Base-by-base conservation (phyloP, 2,113 vertebrate genomes). In the Phocoena phocoena region DNA sequence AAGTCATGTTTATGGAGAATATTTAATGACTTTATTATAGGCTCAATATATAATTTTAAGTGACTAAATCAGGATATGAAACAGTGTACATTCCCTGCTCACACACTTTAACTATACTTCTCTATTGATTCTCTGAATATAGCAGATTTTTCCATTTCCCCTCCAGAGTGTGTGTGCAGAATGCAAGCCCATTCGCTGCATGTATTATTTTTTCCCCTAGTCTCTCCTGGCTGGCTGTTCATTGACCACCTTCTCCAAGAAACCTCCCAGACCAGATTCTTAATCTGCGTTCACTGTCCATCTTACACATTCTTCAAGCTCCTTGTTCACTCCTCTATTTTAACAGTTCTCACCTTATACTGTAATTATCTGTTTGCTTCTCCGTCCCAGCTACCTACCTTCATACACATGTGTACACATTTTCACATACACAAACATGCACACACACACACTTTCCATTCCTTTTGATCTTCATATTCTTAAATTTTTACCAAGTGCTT, bases 161-260 rank as follows among this genome's bases (percentile, higher is more conserved):
- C 31, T 84, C 47, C 38, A 10, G 31, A 6, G 26, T 38, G 10
- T 15, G 1, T 14, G 21, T 18, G 58, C 21, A 8, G 4, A 12
- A 12, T 0, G 1, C 11, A 6, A 3, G 7, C 41, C 20, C 60
- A 6, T 0, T 7, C 5, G 6, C 41, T 41, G 5, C 5, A 3
- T 26, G 23, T 28, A n/a, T 44, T 41, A 20, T 50, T 20, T 58
- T 76, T 76, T 23, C n/a, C 44, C 41, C 26, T 41, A 0, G 26
- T 47, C 28, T 47, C 8, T 11, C 31, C 44, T 33, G 26, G 9
- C 58, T 65, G 18, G 8, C 55, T 28, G 5, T 20, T 67, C 36
- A 33, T 18, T 71, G 8, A 28, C n/a, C 63, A 28, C 50, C 3
- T 14, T 50, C 33, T 47, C 50, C 33, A 38, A 60, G 50, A 79